These are phyloP conservation scores for Hydrolagus affinis DNA, from an alignment of 2,113 vertebrate genomes.

Conservation along the genomic window DNA sequence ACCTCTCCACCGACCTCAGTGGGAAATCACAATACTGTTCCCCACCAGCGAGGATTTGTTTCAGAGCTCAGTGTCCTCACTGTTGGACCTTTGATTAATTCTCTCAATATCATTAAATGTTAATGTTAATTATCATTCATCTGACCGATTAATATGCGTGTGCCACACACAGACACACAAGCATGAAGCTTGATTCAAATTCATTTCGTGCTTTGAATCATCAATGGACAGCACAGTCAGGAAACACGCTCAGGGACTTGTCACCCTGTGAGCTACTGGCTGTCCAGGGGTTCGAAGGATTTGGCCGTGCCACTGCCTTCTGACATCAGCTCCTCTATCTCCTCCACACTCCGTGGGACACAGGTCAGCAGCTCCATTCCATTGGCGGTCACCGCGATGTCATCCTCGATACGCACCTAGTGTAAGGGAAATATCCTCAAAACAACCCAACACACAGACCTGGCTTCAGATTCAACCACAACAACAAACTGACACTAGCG, in stretches of 20 bases:
- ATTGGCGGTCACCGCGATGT: constrained; percentile 67
- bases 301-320: constrained; percentile 42
- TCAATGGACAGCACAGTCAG: not conserved
- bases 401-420: constrained; percentile 89
- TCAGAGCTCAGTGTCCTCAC: not conserved
- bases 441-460: accelerated
- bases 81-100: no score
- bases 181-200: not conserved
- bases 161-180: not conserved
- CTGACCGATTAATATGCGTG: no score
- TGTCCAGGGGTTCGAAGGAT: constrained; percentile 43
- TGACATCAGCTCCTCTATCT: constrained; percentile 86
- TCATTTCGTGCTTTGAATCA: not conserved
- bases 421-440: constrained; percentile 10
- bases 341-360: constrained; percentile 83
- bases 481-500: no score
- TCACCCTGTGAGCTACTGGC: constrained; percentile 35
- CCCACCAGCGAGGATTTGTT: not conserved
- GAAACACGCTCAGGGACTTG: not conserved
- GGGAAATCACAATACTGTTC: not conserved
- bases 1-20: not conserved
- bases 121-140: no score
- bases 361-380: constrained; percentile 85
- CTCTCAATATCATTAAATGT: not conserved
- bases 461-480: accelerated